These are phyloP conservation scores for Tetranychus cinnabarinus DNA, from an alignment of 1,140 invertebrate species.

Conservation along the genomic window DNA sequence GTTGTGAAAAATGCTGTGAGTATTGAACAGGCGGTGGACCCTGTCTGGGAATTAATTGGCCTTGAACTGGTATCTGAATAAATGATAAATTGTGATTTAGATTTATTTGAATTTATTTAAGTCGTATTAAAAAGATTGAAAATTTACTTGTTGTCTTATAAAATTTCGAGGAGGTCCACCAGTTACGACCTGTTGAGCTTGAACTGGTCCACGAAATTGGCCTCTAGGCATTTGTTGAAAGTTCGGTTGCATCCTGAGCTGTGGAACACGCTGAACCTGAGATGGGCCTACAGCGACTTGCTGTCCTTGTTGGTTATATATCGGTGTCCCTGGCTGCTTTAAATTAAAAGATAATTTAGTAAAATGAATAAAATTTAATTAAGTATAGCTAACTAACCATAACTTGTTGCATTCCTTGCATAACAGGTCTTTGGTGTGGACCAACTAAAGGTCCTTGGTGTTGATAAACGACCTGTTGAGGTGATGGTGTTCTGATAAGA, in stretches of 20 bases:
- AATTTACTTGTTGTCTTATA: too few species aligned
- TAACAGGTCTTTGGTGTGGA: not conserved
- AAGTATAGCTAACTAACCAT: not conserved
- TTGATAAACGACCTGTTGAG: not conserved
- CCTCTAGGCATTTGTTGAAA: not conserved
- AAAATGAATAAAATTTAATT: not conserved
- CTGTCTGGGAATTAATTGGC: not conserved
- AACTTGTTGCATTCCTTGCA: not conserved
- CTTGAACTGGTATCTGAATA: too few species aligned
- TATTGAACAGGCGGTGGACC: not conserved
- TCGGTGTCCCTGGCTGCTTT: not conserved
- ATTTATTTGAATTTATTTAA: too few species aligned
- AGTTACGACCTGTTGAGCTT: slow-evolving; percentile 4
- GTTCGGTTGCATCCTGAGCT: not conserved
- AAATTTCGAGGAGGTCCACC: not conserved
- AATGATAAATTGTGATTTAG: too few species aligned
- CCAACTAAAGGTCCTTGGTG: not conserved
- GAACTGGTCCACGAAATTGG: not conserved
- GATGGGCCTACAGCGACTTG: not conserved
- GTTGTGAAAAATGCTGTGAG: not conserved
- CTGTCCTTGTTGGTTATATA: not conserved
- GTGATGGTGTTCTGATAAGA: not conserved
- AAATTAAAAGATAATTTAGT: not conserved
- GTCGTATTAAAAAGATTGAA: too few species aligned
- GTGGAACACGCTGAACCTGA: not conserved